Conservation (phyloP, 2,797 vertebrate genomes). For the Netta rufina region DNA sequence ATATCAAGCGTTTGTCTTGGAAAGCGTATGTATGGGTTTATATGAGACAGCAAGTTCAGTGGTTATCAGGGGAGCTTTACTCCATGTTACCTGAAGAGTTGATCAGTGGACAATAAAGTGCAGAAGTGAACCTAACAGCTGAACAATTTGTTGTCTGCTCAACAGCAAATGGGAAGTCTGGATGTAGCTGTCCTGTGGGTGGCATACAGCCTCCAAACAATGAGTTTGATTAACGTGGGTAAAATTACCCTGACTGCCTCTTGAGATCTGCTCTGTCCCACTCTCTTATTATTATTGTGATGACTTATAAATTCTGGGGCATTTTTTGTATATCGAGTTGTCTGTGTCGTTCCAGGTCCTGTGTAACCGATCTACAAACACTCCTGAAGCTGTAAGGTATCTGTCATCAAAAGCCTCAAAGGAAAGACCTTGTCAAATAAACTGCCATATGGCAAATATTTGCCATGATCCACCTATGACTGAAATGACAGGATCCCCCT, state of each 20-base stretch:
- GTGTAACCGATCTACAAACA: not conserved
- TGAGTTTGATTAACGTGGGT: not conserved
- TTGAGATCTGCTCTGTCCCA: not conserved
- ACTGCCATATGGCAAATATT: not conserved
- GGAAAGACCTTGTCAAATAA: not conserved
- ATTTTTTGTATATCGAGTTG: not conserved
- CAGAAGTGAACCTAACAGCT: not conserved
- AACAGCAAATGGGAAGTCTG: not conserved
- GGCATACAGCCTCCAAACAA: not conserved
- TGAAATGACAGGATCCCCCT: not conserved
- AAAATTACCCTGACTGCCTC: not conserved
- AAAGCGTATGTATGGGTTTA: not conserved
- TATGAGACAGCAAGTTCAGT: not conserved
- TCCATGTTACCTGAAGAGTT: rapidly evolving
- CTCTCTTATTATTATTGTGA: not conserved
- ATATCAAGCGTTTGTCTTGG: not conserved
- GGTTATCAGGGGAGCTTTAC: not conserved
- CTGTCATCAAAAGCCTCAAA: not conserved
- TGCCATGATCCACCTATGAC: not conserved
- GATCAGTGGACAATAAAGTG: not conserved
- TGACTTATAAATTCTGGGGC: not conserved
- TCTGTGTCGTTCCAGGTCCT: not conserved
- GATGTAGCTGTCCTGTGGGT: not conserved
- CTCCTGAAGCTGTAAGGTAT: not conserved
- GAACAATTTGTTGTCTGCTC: not conserved